Evolutionary conservation across 2,113 vertebrate species (phyloP), one percentile per base, ranked within the genome.

Genomic region (Climacteris rufus): DNA sequence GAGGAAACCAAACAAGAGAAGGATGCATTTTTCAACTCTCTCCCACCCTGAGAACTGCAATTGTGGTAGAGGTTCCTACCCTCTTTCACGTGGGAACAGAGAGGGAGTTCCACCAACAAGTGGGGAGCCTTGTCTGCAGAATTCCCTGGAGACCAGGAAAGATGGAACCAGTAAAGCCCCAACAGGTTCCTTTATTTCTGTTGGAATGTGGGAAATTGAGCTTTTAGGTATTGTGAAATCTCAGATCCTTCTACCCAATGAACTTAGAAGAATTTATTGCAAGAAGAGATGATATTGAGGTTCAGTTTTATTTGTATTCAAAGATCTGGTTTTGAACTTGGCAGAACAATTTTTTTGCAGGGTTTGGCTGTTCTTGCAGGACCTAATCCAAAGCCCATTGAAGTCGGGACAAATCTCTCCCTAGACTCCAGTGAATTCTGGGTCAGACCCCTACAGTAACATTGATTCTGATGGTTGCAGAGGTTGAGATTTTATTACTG

Each of bases 241-340:
- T 91, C 87, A 80, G 56, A 42, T 91, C 42, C 81, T 59, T 83
- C 91, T 94, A 63, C 75, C 78, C 81, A 87, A 81, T 56, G 84
- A 95, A 80, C 79, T 91, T 59, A 77, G 71, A 94, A 93, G 64
- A 90, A 95, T 96, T 96, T 96, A 96, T 96, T 96, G 71, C 87
- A 78, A 91, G 71, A 90, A 78, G 60, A 94, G 88, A 95, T 93
- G 93, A 94, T 97, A 96, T 82, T 96, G 83, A 95, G 92, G 90
- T 96, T 94, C 92, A 72, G 76, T 89, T 96, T 96, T 96, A 96
- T 94, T 96, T 95, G 86, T 90, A 68, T 84, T 93, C 96, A 82
- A 95, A 96, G 88, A 78, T 96, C 93, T 96, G 88, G 85, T 96
- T 96, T 97, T 90, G 96, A 96, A 93, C 92, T 93, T 96, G 93